Conservation (phyloP, 2,113 vertebrate genomes). For the Oenanthe oenanthe region DNA sequence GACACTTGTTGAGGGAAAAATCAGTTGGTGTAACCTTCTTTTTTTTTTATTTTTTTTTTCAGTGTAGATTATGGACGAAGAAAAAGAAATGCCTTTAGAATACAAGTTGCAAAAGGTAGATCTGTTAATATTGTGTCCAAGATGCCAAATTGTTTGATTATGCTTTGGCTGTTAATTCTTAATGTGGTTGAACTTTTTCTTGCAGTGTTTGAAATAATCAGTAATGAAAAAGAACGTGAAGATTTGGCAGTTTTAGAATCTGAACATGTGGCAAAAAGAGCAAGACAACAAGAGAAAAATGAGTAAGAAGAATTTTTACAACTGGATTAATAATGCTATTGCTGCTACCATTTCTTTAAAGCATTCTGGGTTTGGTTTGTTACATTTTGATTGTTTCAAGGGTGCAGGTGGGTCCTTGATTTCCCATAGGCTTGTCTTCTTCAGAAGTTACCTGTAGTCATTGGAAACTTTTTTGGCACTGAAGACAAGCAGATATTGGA, state of each 20-base stretch:
- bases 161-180: not conserved
- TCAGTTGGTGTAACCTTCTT: not conserved
- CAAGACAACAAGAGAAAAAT: slow-evolving; percentile 74
- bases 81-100: slow-evolving; percentile 92
- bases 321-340: not conserved
- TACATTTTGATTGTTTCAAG: not conserved
- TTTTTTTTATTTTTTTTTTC: slow-evolving; percentile 41
- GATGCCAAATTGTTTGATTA: not conserved
- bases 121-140: not conserved
- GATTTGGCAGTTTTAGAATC: slow-evolving; percentile 78
- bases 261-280: slow-evolving; percentile 86
- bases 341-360: not conserved
- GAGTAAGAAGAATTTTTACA: slow-evolving; percentile 73
- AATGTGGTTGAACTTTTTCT: not conserved
- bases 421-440: not conserved
- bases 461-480: not conserved
- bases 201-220: slow-evolving; percentile 83
- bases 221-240: slow-evolving; percentile 74
- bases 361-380: not conserved
- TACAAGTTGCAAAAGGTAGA: slow-evolving; percentile 93
- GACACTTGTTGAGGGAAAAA: not conserved
- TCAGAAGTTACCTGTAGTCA: not conserved
- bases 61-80: slow-evolving; percentile 92
- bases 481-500: not conserved
- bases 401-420: not conserved